Base-by-base conservation (phyloP, 2,797 vertebrate species). In the Pempheris klunzingeri region DNA sequence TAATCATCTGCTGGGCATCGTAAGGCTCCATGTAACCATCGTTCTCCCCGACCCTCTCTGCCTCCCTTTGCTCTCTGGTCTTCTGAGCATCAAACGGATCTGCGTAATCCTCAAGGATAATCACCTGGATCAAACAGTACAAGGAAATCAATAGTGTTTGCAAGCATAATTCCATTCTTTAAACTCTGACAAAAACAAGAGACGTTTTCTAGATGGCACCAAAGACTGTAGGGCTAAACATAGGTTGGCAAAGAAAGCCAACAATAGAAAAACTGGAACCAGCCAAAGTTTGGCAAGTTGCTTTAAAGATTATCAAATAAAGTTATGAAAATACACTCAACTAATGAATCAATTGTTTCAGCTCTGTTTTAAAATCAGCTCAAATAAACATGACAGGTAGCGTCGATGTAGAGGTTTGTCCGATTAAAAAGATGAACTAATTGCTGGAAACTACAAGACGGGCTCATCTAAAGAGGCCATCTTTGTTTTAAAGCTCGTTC, bases 1-100 rank as follows among this genome's bases (percentile, higher is more conserved):
- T 99, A 62, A 99, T 99, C 95, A 99, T 98, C 83, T 98, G 97
- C 90, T 99, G 97, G 0, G 98, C 98, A 0, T 99, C 98, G 0
- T 99, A 99, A 0, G 97, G 98, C 62, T 99, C 97, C 97, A 99
- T 98, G 92, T 99, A 99, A 0, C 98, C 98, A 0, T 99, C 98
- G 0, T 99, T 99, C 84, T 99, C 98, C 0, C 96, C 97, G 0
- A 93, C 92, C 54, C 97, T 85, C 92, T 98, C 98, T 0, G 96
- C 96, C 0, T 98, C 97, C 38, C 97, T 93, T 64, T 96, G 97
- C 43, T 96, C 97, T 84, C 95, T 96, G 7, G 97, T 98, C 74
- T 94, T 93, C 64, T 97, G 96, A 14, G 98, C 97, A 1, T 99
- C 98, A 0, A 97, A 99, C 0, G 98, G 98, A 80, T 99, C 98